Evolutionary conservation across 2,797 vertebrate species (phyloP), one percentile per base, ranked within the genome.

Genomic region (Anguilla obscura): DNA sequence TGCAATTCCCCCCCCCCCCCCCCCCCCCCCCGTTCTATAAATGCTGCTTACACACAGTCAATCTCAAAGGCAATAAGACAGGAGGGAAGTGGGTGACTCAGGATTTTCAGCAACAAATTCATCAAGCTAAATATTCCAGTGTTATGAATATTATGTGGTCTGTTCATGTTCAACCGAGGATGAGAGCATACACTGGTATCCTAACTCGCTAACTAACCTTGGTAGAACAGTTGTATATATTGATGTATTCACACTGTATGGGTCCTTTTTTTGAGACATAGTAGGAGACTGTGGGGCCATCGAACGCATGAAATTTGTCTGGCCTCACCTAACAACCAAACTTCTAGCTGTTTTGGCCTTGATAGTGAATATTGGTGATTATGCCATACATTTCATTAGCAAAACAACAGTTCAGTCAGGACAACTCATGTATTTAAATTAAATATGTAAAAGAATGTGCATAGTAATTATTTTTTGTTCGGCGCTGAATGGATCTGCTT

Each of bases 21-120:
- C 36, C 36, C 36, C 40, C 3, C 40, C 40, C 40, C 40, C 40
- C 18, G 91, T 90, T 93, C 93, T 93, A 94, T 94, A 93, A 40
- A 36, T 76, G 74, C 74, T 76, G 33, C 36, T 76, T 76, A 40
- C 74, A 40, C 33, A 76, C 74, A 40, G 74, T 21, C 18, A 76
- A 18, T 76, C 74, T 33, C 30, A 76, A 76, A 76, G 74, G 30
- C 30, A 4, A 21, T 5, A 27, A 8, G 63, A 24, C 24, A 16
- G 63, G 33, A 76, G 16, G 12, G 33, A 76, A 40, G 33, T 40
- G 36, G 9, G 30, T 1, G 33, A 76, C 18, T 36, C 27, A 2
- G 18, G 74, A 76, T 76, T 14, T 40, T 33, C 33, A 16, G 14
- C 10, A n/a, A 71, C 8, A 27, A 33, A 71, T 33, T 33, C 8